phyloP scores from a whole-genome alignment of 2,797 vertebrate species.

The Pseudotriccus pelzelni region DNA sequence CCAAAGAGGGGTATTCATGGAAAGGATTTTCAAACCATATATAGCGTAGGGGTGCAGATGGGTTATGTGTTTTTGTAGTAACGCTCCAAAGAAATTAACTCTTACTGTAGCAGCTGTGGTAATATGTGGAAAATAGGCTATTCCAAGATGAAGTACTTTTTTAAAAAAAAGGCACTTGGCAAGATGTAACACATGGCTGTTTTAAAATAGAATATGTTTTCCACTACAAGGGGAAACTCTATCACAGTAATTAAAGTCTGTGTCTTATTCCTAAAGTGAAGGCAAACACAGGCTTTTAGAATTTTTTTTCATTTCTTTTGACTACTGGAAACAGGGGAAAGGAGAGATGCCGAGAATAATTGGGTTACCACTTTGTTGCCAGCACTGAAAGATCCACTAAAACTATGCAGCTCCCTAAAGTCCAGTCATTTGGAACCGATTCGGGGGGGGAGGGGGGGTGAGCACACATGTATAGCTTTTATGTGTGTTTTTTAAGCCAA shows the following conservation, averaged over 20 bases:
- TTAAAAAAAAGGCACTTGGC: not conserved
- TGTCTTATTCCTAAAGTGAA: not conserved
- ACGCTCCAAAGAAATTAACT: not conserved
- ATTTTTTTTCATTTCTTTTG: not conserved
- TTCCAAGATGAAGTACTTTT: not conserved
- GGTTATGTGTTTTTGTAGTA: not conserved
- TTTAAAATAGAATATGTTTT: not conserved
- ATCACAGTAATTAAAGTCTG: not conserved
- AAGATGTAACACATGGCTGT: not conserved
- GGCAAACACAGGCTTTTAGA: not conserved
- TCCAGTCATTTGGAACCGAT: not conserved
- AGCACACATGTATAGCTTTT: not conserved
- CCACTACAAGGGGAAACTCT: not conserved
- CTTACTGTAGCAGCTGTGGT: not conserved
- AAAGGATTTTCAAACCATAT: not conserved
- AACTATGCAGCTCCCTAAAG: not conserved
- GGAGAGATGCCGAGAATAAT: not conserved
- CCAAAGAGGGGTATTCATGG: not conserved
- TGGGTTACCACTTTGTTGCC: not conserved
- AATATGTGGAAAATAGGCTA: not conserved
- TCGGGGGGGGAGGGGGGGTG: too few relatives aligned
- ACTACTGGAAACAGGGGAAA: not conserved
- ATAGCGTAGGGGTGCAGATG: not conserved
- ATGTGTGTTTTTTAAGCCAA: not conserved
- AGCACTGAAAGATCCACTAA: not conserved